Base-by-base conservation (phyloP, 2,888 invertebrate genomes). In the Thera britannica region DNA sequence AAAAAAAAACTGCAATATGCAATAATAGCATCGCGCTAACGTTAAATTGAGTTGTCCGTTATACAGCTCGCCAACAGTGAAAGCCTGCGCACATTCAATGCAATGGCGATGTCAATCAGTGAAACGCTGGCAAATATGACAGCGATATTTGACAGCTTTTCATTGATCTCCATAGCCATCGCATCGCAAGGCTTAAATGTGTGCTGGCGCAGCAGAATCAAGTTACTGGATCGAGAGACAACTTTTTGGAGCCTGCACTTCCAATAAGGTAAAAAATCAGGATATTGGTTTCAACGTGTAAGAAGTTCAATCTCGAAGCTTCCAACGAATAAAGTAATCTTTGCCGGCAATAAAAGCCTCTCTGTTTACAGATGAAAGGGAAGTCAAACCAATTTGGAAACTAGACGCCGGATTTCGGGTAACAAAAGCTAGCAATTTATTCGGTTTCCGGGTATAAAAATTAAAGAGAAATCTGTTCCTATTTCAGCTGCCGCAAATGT, bases 241-340 rank as follows among this genome's bases (percentile, higher is more conserved):
- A 48, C 57, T 63, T 68, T 72, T 73, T 75, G 76, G 80, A 79
- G 76, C 71, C 75, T 71, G 71, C 61, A 73, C 72, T 74, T 73
- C 70, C 66, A 58, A 71, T 71, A 71, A 72, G 69, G 75, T 78
- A 75, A 74, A 83, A 83, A 84, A 80, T 79, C 81, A 83, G 82
- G 82, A 86, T 88, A 86, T 87, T 84, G 83, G 83, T 81, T 85
- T 82, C 80, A 81, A 77, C 79, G 76, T 78, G 80, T 83, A 81
- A 80, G 79, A 75, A 82, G 78, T 83, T 80, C 81, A 83, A 84
- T 87, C 82, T 80, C 81, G 79, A 77, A 77, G 79, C 81, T 83
- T 82, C 80, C 78, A 78, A 75, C 76, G 73, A 77, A 80, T 82
- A 86, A 84, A 80, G 83, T 79, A 79, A 85, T 83, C 81, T 80